Base-by-base conservation (phyloP, 2,888 invertebrate species). In the Myopa tessellatipennis region DNA sequence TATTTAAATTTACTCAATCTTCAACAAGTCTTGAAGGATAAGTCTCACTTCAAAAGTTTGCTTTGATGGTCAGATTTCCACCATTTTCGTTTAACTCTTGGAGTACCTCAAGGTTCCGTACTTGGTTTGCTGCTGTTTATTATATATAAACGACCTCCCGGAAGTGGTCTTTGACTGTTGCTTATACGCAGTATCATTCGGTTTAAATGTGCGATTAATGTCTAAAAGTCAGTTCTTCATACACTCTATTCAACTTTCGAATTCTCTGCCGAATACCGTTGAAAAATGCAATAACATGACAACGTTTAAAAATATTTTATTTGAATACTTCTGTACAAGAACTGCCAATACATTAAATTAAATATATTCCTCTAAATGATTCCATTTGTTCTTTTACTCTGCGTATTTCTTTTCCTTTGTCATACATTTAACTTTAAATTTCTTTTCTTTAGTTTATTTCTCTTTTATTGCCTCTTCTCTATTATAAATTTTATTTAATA, bases 161-260 rank as follows among this genome's bases (percentile, higher is more conserved):
- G 26, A 61, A 3, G 61, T 61, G 61, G 26, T 61, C 10, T 10
- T 26, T 26, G 26, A 26, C 61, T 61, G 61, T 26, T 26, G 4
- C 34, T 61, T 61, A 61, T 26, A 61, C 4, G 26, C 18, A 68
- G 16, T 18, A 40, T 68, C 4, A 50, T 68, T 68, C 50, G n/a
- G 16, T 45, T 50, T 68, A 40, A 50, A 68, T 26, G 4, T 40
- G 16, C 16, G 68, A 40, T 50, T 68, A 40, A 18, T 68, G n/a
- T 68, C 50, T 18, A 40, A 68, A 68, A 14, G 68, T 40, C 68
- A 68, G 12, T 68, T 68, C 40, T 68, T 68, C 18, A 40, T 68
- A 68, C 38, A 68, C 16, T 40, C 16, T 68, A 4, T 16, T 18
- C 14, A 18, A 45, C 68, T 68, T 40, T 36, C 38, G 68, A 68